Base-by-base conservation (phyloP, 2,797 vertebrate genomes). In the Danio choprae region DNA sequence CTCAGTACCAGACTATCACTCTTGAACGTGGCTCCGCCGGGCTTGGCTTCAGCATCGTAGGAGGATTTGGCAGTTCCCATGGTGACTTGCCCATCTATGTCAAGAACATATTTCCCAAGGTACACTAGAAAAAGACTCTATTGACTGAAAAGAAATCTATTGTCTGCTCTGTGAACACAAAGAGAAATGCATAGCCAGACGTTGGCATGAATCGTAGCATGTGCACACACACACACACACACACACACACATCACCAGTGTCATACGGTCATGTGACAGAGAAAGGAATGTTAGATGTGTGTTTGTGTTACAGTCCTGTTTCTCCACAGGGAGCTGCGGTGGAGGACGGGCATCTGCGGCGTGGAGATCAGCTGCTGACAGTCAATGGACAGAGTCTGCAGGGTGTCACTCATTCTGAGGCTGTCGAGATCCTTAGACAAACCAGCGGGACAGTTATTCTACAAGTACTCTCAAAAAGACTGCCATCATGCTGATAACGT, bases 81-180 rank as follows among this genome's bases (percentile, higher is more conserved):
- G 97, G 97, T 86, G 96, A 99, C 83, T 90, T 98, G 80, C 97
- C 97, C 5, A 97, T 99, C 89, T 98, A 99, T 82, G 93, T 98
- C 80, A 98, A 98, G 91, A 97, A 95, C 0, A 93, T 98, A 74
- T 98, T 99, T 90, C 92, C 91, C 77, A 97, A 99, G 95, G 97
- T 98, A 48, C 40, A 22, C 9, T 60, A 10, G 38, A 44, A 55
- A 62, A 5, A 18, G 18, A 18, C n/a, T n/a, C n/a, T n/a, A n/a
- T n/a, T n/a, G n/a, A n/a, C 55, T 22, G 36, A n/a, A 64, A 56
- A 7, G 29, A 48, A 67, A 50, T 38, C 51, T 56, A 6, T 73
- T 9, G 10, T 58, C 40, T 44, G 40, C 18, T 43, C 11, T 29
- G 18, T 18, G 40, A 29, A 44, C n/a, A 75, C 7, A 53, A n/a